Evolutionary conservation across 1,140 invertebrate species (phyloP), one percentile per base, ranked within the genome.

Genomic region (Rhizoglyphus robini): DNA sequence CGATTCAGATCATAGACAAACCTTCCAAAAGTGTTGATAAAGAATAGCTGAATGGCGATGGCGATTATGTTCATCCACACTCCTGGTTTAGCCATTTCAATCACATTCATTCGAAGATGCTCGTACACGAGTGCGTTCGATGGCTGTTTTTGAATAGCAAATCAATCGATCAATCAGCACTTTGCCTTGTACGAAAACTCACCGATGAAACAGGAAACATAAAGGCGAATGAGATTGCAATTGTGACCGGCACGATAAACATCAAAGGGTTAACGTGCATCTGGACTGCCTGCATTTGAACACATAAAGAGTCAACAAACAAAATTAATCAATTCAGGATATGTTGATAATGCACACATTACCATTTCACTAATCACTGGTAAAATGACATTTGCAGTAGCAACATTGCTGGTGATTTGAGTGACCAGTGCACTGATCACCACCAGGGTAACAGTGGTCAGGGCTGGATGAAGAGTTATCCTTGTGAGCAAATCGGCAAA

Each of bases 401-500:
- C 88, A 0, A 88, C 84, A 73, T 90, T 90, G n/a, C 85, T 87
- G 0, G 86, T 86, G 71, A 90, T 86, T 74, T 90, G 87, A 0
- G 88, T 90, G 54, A 89, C 73, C 48, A 57, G 1, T 8, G 65
- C 81, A 70, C 67, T 81, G 75, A 68, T 79, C 5, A 76, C 47
- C 46, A 71, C 74, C n/a, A 79, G 69, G 5, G 78, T 68, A 1
- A 75, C 51, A 1, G 77, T 71, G 15, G 77, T 72, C 1, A 72
- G 64, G 2, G 67, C 67, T 11, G 75, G 74, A 1, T 75, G 73
- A 4, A 78, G 59, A 4, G 67, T 63, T 2, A 79, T 74, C 75
- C 59, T 65, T 3, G 68, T 66, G 32, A 73, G 74, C 15, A 84
- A 81, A 0, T 80, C 71, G 0, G 87, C 87, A 65, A 92, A 80